Percentiles rank a stretch among this genome's conserved stretches.
These are phyloP conservation scores for Macrotus californicus DNA, from an alignment of 2,113 vertebrate genomes.

Conservation along the genomic window DNA sequence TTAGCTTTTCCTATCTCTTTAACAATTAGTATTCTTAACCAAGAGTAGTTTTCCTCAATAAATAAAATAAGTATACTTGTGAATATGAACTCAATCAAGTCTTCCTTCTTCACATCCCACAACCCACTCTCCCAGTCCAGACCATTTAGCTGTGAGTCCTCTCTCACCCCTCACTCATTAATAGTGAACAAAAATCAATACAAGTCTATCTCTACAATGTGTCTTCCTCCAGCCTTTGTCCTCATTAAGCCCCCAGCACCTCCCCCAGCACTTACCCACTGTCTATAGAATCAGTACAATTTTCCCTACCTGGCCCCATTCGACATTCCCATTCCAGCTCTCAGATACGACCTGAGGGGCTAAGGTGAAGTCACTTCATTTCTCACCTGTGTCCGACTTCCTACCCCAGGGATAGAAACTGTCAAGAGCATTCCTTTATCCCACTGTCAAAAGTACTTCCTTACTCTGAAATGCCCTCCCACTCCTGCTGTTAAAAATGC, in stretches of 20 bases:
- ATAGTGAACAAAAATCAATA: neutral
- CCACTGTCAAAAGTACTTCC: neutral
- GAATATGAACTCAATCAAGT: neutral
- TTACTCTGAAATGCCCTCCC: neutral
- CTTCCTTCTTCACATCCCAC: neutral
- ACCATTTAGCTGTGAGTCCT: neutral
- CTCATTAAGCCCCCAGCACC: neutral
- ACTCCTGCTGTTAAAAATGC: neutral
- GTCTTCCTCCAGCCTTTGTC: neutral
- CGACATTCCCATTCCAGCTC: neutral
- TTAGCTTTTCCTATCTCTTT: neutral
- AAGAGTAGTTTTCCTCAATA: neutral
- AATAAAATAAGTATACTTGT: constrained; percentile 4
- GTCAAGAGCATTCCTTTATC: neutral
- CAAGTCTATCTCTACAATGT: neutral
- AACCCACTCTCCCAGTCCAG: neutral
- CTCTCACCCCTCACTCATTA: neutral
- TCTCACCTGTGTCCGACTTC: neutral
- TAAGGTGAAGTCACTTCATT: neutral
- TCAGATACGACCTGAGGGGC: neutral
- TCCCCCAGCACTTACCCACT: neutral
- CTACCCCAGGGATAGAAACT: neutral
- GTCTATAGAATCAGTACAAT: neutral
- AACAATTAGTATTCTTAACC: neutral
- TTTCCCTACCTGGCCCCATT: neutral